Percentiles rank a stretch among this genome's conserved stretches.
phyloP scores from a whole-genome alignment of 2,797 vertebrate species.

The Cottoperca gobio region DNA sequence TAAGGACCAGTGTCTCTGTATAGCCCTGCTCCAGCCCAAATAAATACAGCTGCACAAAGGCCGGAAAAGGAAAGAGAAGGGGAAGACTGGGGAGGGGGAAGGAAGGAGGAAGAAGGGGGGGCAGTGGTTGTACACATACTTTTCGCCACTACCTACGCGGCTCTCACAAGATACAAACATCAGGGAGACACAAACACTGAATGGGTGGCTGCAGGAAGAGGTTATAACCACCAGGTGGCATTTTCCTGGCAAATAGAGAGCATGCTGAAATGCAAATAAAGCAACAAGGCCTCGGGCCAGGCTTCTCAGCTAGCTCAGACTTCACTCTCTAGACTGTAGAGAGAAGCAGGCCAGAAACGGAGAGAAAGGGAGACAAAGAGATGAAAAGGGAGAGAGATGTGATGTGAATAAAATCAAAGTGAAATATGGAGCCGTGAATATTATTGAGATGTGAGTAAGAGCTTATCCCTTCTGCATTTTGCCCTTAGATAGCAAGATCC shows the following conservation, averaged over 20 bases:
- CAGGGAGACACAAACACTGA: constrained; percentile 20
- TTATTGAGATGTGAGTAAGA: constrained; percentile 67
- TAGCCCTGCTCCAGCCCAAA: constrained; percentile 69
- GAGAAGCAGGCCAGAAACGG: constrained; percentile 71
- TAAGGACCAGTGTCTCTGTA: constrained; percentile 74
- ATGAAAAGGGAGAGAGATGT: constrained; percentile 72
- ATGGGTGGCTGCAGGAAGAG: constrained; percentile 45
- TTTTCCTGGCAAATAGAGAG: constrained; percentile 75
- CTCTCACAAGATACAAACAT: constrained; percentile 59
- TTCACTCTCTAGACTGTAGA: constrained; percentile 76
- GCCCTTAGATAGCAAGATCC: constrained; percentile 65
- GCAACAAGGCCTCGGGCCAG: constrained; percentile 80
- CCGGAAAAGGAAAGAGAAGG: constrained; percentile 79
- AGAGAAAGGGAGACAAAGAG: constrained; percentile 70
- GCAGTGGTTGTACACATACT: constrained; percentile 49
- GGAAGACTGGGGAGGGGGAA: constrained; percentile 61
- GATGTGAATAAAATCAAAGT: constrained; percentile 74
- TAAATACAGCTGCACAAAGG: constrained; percentile 80
- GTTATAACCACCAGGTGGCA: constrained; percentile 75
- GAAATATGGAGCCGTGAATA: constrained; percentile 70
- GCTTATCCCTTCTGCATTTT: constrained; percentile 67
- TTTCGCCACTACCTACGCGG: constrained; percentile 55
- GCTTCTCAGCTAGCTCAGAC: constrained; percentile 78
- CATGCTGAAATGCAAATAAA: constrained; percentile 82
- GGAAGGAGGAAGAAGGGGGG: constrained; percentile 43